phyloP scores from a whole-genome alignment of 2,113 vertebrate species.

The Cichladusa arquata region DNA sequence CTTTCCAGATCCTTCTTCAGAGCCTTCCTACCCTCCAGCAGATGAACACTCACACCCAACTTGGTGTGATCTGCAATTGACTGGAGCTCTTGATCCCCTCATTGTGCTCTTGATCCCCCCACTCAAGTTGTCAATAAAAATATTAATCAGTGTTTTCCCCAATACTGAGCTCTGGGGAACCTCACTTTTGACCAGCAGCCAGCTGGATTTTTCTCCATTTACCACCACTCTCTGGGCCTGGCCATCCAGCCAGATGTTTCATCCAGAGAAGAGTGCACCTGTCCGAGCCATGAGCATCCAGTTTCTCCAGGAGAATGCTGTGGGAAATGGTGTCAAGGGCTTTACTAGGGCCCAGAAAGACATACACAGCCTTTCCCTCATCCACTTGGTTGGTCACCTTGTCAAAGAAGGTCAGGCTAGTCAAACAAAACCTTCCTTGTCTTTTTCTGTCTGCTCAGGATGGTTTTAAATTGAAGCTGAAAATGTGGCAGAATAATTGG shows the following conservation, averaged over 20 bases:
- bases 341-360: accelerated
- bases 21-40: not conserved
- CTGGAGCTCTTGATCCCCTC: not conserved
- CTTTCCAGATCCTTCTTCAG: not conserved
- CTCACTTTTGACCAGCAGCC: not conserved
- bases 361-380: not conserved
- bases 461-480: not conserved
- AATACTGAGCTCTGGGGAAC: accelerated
- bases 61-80: not conserved
- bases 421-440: not conserved
- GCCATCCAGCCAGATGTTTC: not conserved
- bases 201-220: not conserved
- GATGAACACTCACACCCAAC: accelerated
- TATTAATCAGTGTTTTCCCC: not conserved
- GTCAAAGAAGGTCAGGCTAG: not conserved
- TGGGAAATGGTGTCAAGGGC: not conserved
- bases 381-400: too few relatives aligned
- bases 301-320: not conserved
- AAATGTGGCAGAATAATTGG: not conserved
- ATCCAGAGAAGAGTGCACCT: not conserved
- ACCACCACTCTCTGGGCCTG: too few relatives aligned
- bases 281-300: not conserved
- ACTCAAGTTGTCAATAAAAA: not conserved
- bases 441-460: not conserved
- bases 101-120: not conserved